Percentiles rank a stretch among this genome's conserved stretches.
Evolutionary conservation across 2,888 invertebrate species (phyloP).

Genomic region (Eilema caniola): DNA sequence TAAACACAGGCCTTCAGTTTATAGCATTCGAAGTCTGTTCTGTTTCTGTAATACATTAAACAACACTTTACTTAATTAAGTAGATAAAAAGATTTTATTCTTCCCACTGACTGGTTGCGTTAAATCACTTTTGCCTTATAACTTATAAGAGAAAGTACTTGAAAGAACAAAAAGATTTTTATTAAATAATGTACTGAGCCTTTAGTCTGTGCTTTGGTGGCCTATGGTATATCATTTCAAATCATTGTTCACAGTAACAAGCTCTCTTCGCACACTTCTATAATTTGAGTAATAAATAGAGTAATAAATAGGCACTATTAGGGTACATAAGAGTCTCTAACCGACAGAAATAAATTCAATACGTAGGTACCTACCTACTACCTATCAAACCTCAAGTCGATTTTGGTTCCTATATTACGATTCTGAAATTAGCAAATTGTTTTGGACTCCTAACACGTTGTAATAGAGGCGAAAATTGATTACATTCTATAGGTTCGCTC

Average conservation of each 20-base stretch:
- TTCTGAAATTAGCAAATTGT: constrained; percentile 21
- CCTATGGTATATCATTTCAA: constrained; percentile 5
- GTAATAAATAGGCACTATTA: neutral
- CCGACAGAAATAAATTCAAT: constrained; percentile 24
- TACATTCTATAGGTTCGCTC: constrained; percentile 33
- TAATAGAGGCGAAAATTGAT: constrained; percentile 41
- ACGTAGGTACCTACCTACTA: constrained; percentile 29
- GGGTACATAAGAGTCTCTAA: neutral
- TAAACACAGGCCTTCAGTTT: neutral
- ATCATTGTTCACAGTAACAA: neutral
- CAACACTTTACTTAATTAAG: constrained; percentile 21
- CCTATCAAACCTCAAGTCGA: constrained; percentile 23
- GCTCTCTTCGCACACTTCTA: neutral
- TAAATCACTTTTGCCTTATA: constrained; percentile 9
- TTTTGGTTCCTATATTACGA: constrained; percentile 22
- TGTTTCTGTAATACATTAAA: constrained; percentile 10
- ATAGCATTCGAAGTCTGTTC: constrained; percentile 10
- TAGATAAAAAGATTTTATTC: constrained; percentile 23
- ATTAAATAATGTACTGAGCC: neutral
- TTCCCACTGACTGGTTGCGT: constrained; percentile 8
- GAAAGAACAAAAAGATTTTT: neutral
- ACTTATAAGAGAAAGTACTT: constrained; percentile 2
- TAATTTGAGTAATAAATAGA: neutral
- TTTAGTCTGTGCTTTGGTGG: neutral
- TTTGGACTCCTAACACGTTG: constrained; percentile 20